These are phyloP conservation scores for Petrolisthes manimaculis DNA, from an alignment of 2,888 invertebrate species.

Conservation along the genomic window DNA sequence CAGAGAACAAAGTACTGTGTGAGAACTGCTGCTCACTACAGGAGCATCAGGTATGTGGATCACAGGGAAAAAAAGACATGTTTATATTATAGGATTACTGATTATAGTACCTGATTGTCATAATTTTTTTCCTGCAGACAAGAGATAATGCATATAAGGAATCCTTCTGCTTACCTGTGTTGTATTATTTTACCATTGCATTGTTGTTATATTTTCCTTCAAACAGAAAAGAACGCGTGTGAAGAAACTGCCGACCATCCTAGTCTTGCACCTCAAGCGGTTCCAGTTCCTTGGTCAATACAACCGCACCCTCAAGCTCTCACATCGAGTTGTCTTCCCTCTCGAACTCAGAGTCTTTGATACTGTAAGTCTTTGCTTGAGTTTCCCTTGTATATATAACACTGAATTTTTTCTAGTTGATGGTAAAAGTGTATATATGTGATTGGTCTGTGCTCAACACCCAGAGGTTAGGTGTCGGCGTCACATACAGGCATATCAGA, in stretches of 20 bases:
- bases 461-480: too few relatives aligned
- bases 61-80: neutral
- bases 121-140: too few relatives aligned
- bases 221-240: slow-evolving; percentile 96
- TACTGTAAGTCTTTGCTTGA: slow-evolving; percentile 78
- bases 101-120: neutral
- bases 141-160: too few relatives aligned
- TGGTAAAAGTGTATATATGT: neutral
- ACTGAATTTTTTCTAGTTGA: neutral
- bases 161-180: too few relatives aligned
- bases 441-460: too few relatives aligned
- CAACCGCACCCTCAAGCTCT: slow-evolving; percentile 98
- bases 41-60: slow-evolving; percentile 83
- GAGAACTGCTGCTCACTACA: slow-evolving; percentile 99
- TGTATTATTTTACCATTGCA: too few relatives aligned
- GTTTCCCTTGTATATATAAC: slow-evolving; percentile 17
- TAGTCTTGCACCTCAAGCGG: slow-evolving; percentile 96
- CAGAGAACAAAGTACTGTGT: slow-evolving; percentile 99
- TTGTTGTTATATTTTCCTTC: too few relatives aligned
- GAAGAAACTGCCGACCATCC: slow-evolving; percentile 96
- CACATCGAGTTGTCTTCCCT: slow-evolving; percentile 98
- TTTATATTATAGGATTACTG: neutral
- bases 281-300: slow-evolving; percentile 99
- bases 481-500: too few relatives aligned
- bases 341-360: slow-evolving; percentile 96